Base-by-base conservation (phyloP, 2,797 vertebrate genomes). In the Rachycentron canadum region DNA sequence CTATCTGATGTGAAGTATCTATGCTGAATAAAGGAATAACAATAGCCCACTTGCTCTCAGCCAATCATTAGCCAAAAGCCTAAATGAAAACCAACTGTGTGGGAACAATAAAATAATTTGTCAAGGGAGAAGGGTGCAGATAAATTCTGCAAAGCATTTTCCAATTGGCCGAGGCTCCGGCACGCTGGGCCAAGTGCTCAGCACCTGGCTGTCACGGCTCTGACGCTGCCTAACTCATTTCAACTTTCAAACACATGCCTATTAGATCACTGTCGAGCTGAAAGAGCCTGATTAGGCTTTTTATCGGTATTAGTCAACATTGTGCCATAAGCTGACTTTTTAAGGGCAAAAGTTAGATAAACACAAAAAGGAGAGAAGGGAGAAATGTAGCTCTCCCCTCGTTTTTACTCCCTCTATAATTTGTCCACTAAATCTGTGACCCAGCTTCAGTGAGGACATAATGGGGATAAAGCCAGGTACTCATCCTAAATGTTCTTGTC, bases 31-130 rank as follows among this genome's bases (percentile, higher is more conserved):
- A 80, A 84, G 86, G 77, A 87, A 88, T 76, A 84, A 93, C 73
- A 92, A 92, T 75, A 73, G 90, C 74, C 80, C 91, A 89, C 92
- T 93, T 45, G 52, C 87, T 89, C 91, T 92, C 90, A 86, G 92
- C 90, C 84, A 70, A 86, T 91, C 92, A 89, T 94, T 95, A 94
- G 91, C 87, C 89, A 85, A 93, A 75, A 83, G 80, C 67, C 76
- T 88, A 94, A 96, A 96, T 94, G 88, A 95, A 91, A 94, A 95
- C 92, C 92, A 94, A 95, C 94, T 95, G 91, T 95, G 72, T 84
- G 91, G 92, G 91, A 94, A 94, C 93, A 93, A 95, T 95, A 95
- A 94, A 95, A 95, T 95, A 86, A 89, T 95, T 95, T 95, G 95
- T 95, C 95, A 88, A 84, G 92, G 92, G 94, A 96, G 88, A 91